phyloP scores from a whole-genome alignment of 2,113 vertebrate genomes.

The Psophia crepitans region DNA sequence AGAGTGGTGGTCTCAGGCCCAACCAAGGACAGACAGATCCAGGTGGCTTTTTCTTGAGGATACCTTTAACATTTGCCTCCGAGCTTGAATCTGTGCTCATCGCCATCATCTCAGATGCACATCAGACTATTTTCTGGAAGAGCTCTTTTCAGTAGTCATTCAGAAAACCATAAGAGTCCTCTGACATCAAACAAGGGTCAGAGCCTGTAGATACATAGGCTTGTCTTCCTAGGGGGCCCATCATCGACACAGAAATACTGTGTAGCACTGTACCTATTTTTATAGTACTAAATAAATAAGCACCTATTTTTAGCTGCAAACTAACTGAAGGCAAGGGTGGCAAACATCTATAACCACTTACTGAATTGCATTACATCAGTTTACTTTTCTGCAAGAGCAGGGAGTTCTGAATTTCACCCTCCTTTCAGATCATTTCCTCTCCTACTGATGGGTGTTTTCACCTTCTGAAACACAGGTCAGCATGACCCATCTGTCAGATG shows the following conservation, averaged over 20 bases:
- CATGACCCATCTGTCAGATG: neutral
- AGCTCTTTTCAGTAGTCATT: neutral
- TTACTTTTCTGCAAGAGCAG: neutral
- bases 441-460: no score
- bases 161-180: neutral
- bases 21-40: neutral
- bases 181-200: neutral
- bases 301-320: neutral
- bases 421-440: neutral
- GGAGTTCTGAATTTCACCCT: neutral
- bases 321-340: neutral
- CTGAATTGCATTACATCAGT: neutral
- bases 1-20: neutral
- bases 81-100: neutral
- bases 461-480: neutral
- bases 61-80: neutral
- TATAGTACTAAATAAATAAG: no score
- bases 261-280: no score
- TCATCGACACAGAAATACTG: neutral
- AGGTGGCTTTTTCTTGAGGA: neutral
- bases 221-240: neutral
- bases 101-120: neutral
- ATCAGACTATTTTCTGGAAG: neutral
- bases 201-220: neutral
- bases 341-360: neutral